These are phyloP conservation scores for Ophion costatus DNA, from an alignment of 2,888 invertebrate genomes.

Conservation along the genomic window DNA sequence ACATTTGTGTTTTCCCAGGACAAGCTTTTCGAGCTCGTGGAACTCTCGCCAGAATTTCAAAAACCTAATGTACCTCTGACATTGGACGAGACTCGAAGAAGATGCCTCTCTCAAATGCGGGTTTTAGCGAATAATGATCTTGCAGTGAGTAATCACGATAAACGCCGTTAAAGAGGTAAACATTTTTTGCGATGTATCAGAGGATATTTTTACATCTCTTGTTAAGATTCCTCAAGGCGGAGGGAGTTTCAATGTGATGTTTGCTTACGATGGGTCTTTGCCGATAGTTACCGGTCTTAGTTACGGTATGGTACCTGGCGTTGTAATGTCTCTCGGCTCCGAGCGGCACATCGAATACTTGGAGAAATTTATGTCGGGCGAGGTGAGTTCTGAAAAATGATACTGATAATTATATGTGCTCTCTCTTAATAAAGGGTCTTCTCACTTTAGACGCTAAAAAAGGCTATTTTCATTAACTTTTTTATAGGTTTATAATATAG, in stretches of 20 bases:
- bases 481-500: no score
- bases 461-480: no score
- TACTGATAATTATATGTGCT: neutral
- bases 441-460: no score
- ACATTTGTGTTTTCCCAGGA: slow-evolving; percentile 85
- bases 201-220: neutral
- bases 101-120: slow-evolving; percentile 74
- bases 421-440: neutral
- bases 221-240: slow-evolving; percentile 62
- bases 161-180: neutral
- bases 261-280: slow-evolving; percentile 80
- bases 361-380: slow-evolving; percentile 76
- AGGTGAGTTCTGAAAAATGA: slow-evolving; percentile 75
- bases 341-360: slow-evolving; percentile 82
- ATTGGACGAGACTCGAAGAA: slow-evolving; percentile 89
- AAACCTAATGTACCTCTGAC: slow-evolving; percentile 86
- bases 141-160: slow-evolving; percentile 62
- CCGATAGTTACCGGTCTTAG: slow-evolving; percentile 80
- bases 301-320: slow-evolving; percentile 84
- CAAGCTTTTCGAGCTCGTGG: slow-evolving; percentile 90
- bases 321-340: slow-evolving; percentile 84
- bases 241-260: slow-evolving; percentile 72
- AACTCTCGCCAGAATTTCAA: slow-evolving; percentile 91
- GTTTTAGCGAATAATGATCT: slow-evolving; percentile 68
- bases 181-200: neutral